Base-by-base conservation (phyloP, 35 echinoderm and acorn worm species). In the Lytechinus pictus region DNA sequence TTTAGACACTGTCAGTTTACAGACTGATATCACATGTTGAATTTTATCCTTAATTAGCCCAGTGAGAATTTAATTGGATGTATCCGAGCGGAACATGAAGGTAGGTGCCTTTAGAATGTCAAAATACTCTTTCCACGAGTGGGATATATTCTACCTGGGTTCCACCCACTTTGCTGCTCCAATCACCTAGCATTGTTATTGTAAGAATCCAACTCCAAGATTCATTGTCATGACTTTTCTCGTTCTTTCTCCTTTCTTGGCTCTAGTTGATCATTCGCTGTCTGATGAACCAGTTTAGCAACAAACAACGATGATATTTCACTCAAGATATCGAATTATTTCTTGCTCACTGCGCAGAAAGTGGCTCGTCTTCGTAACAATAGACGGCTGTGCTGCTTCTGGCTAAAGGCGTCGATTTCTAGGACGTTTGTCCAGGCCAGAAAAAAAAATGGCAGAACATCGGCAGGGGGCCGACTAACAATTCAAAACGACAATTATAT, bases 381-480 rank as follows among this genome's bases (percentile, higher is more conserved):
- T 90, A 54, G 88, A 90, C 13, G 28, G 28, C 28, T 44, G 27
- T 52, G 52, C 52, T 90, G 28, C 88, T 44, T 90, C 88, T 0
- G 27, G 52, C 88, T 90, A 52, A 79, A 79, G 66, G 88, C 88
- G 88, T 90, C 5, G 52, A 51, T 90, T 90, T 28, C 88, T 52
- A 44, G 52, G 88, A 52, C 52, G 88, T 90, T 9, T 90, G 52
- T 90, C 28, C 16, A 9, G 88, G 66, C 19, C 66, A 79, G 21
- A 3, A 54, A 27, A 93, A 54, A 93, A 93, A 54, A 93, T 57
- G 52, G 92, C 57, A 93, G 53, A 13, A 57, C 52, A 93, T 93
- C 92, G 54, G 92, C 92, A 57, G 92, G 92, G 54, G 53, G 53
- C 92, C 53, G 55, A 54, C 92, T 57, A 93, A 93, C 52, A 57